Percentiles rank a stretch among this genome's conserved stretches.
These are phyloP conservation scores for Atta colombica DNA, from an alignment of 1,140 invertebrate species.

Conservation along the genomic window DNA sequence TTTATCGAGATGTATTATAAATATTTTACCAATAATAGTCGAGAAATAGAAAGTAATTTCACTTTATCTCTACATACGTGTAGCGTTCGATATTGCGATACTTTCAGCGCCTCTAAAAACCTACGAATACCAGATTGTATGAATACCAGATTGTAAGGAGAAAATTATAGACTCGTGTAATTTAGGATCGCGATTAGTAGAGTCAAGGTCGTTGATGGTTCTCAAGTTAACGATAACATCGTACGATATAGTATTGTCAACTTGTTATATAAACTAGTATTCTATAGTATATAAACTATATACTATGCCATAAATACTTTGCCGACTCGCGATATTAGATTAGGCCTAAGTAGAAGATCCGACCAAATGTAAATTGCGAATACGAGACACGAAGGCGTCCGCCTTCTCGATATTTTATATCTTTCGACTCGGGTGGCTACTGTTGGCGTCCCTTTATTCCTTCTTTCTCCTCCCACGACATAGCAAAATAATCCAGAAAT, in stretches of 20 bases:
- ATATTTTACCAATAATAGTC: background rate
- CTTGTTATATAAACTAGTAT: slow-evolving; percentile 43
- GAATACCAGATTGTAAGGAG: slow-evolving; percentile 8
- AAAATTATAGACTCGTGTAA: slow-evolving; percentile 43
- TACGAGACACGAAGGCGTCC: slow-evolving; percentile 55
- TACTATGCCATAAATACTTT: slow-evolving; percentile 34
- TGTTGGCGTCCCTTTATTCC: slow-evolving; percentile 52
- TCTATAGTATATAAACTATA: slow-evolving; percentile 40
- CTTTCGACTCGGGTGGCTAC: slow-evolving; percentile 71
- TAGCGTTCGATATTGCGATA: slow-evolving; percentile 1
- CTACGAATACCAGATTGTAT: background rate
- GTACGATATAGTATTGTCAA: background rate
- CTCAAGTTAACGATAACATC: background rate
- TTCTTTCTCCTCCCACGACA: slow-evolving; percentile 59
- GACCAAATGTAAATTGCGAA: slow-evolving; percentile 71
- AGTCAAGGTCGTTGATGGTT: slow-evolving; percentile 7
- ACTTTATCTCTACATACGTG: background rate
- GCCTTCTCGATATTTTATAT: slow-evolving; percentile 74
- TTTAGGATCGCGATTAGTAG: slow-evolving; percentile 27
- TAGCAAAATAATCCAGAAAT: slow-evolving; percentile 79
- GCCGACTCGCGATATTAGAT: slow-evolving; percentile 35
- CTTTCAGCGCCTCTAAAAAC: background rate
- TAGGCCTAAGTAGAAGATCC: slow-evolving; percentile 25
- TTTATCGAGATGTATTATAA: slow-evolving; percentile 14
- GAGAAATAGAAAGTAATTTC: background rate